These are phyloP conservation scores for Heteromormyrus szaboi DNA, from an alignment of 2,797 vertebrate genomes.

Conservation along the genomic window DNA sequence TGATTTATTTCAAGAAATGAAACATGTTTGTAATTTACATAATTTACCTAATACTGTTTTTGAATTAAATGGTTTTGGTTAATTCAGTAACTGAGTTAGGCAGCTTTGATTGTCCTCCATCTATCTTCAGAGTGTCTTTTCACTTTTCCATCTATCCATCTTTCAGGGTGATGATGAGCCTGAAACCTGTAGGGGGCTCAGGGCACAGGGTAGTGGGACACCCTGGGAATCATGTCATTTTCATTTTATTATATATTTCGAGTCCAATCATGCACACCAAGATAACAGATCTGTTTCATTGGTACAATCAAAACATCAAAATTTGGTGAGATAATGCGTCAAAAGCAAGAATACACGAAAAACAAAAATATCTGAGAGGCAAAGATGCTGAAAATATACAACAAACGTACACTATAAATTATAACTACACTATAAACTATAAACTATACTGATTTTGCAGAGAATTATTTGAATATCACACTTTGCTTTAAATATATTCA, in stretches of 20 bases:
- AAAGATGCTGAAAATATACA: neutral
- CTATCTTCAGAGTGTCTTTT: neutral
- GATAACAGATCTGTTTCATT: neutral
- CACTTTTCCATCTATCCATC: neutral
- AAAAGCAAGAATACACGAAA: neutral
- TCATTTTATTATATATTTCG: neutral
- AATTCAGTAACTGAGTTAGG: constrained; percentile 46
- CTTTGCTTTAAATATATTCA: neutral
- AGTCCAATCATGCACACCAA: neutral
- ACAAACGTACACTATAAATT: neutral
- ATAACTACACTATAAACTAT: no score
- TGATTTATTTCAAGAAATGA: neutral
- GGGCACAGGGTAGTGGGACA: neutral
- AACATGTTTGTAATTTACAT: neutral
- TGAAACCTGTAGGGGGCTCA: neutral
- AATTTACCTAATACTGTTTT: neutral
- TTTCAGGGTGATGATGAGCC: neutral
- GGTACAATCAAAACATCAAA: neutral
- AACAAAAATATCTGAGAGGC: neutral
- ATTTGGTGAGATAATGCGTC: neutral
- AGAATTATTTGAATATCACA: neutral
- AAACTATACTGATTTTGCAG: neutral
- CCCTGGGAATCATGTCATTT: neutral
- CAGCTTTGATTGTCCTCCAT: constrained; percentile 19
- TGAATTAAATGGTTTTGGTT: constrained; percentile 24